Evolutionary conservation across 2,888 invertebrate species (phyloP), one percentile per base, ranked within the genome.

Genomic region (Athrips mouffetella): DNA sequence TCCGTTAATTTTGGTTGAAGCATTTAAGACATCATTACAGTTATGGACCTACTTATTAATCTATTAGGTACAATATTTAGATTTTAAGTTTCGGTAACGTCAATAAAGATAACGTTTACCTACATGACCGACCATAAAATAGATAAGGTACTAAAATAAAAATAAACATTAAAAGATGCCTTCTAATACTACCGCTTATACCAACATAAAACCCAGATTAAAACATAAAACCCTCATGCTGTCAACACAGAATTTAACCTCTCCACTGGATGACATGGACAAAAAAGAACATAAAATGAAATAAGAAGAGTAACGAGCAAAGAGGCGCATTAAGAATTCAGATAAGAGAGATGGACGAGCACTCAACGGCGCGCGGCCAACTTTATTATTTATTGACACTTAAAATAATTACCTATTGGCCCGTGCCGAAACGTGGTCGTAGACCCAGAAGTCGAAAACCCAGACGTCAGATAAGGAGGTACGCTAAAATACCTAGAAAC

Each of bases 331-430:
- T 88, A 88, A 87, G 87, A 82, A 80, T 81, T 77, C 83, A 85
- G 88, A 88, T 88, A 88, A 88, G 78, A 80, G 78, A 87, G 86
- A 87, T 79, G 86, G 84, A 86, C 84, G 86, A 80, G 83, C 87
- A 88, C 88, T 87, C 88, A 87, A 68, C 77, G 65, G 64, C 66
- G 76, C 71, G 72, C 80, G 78, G 76, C 69, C 75, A 70, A 79
- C 82, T 86, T 84, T 87, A 87, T 88, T 87, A 87, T 88, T 88
- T 88, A 88, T 88, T 88, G 86, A 88, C 86, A 87, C 87, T 88
- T 85, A 85, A 87, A 86, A 84, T 86, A 87, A 88, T 86, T 87
- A 85, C 76, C 67, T 70, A 77, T 79, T 83, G 82, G 86, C 87
- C 82, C 87, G 87, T 88, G 87, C 87, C 87, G 81, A 76, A 57